Base-by-base conservation (phyloP, 2,113 vertebrate species). In the Paralichthys olivaceus region DNA sequence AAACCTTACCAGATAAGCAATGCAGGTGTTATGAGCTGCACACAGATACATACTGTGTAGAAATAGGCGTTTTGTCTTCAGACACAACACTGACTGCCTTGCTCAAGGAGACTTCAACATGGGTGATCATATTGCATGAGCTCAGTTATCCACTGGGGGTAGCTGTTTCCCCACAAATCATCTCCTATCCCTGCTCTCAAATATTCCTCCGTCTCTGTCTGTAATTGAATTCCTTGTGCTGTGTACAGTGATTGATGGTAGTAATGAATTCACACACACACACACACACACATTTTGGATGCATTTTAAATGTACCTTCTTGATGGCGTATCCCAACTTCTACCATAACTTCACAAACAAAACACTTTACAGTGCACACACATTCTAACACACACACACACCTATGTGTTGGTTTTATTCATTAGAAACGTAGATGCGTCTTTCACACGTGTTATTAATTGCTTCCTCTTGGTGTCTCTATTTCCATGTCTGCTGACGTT, bases 141-240 rank as follows among this genome's bases (percentile, higher is more conserved):
- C 4, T 20, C 2, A 12, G 0, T 22, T 47, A 1, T 69, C 79
- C 92, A 91, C 88, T 84, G 43, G 93, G 89, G 71, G 92, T 91
- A 82, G 91, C 89, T 94, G 92, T 95, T 94, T 90, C 87, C 75
- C 90, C 87, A 94, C 87, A 81, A 83, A 93, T 92, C 49, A 32
- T 22, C 29, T 12, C 22, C 25, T 32, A 65, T 28, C 9, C 57
- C 55, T 29, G 9, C 26, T 72, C 66, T 81, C 51, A 54, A 47
- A 78, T 32, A 69, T 78, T 72, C 71, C 55, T 75, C 47, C 23
- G 4, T 68, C 61, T 75, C 72, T 53, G 71, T 69, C 71, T 84
- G 62, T 91, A 89, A 92, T 93, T 92, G 79, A 91, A 93, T 90
- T 92, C 84, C 71, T 84, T 85, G 78, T 80, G 83, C 84, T 60